These are phyloP conservation scores for Trichacis sp. DNA, from an alignment of 2,888 invertebrate species.

Conservation along the genomic window DNA sequence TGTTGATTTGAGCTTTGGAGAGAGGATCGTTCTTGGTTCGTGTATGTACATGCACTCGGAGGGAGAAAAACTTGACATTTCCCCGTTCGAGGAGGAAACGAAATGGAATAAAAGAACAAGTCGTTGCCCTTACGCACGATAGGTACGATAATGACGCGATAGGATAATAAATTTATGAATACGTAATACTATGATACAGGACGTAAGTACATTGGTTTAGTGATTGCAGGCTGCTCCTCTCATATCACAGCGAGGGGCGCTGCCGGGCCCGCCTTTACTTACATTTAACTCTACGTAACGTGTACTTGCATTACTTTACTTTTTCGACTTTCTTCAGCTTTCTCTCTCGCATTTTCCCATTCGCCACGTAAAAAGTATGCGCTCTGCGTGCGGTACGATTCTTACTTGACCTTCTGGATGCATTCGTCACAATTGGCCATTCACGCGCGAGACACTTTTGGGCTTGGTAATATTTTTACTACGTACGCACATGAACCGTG, in stretches of 20 bases:
- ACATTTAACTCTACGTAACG: slow-evolving; percentile 10
- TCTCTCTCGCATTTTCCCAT: slow-evolving; percentile 37
- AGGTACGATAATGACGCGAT: slow-evolving; percentile 50
- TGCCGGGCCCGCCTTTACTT: slow-evolving; percentile 67
- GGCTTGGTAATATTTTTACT: slow-evolving; percentile 12
- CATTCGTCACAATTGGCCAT: too few species aligned
- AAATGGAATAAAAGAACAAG: too few species aligned
- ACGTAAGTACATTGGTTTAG: slow-evolving; percentile 70
- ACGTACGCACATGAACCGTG: slow-evolving; percentile 46
- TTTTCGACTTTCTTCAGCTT: slow-evolving; percentile 22
- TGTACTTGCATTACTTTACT: slow-evolving; percentile 13
- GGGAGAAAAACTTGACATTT: too few species aligned
- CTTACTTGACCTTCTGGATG: slow-evolving; percentile 22
- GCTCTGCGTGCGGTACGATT: too few species aligned
- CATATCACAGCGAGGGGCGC: slow-evolving; percentile 69
- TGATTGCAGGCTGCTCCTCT: slow-evolving; percentile 70
- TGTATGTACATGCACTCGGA: too few species aligned
- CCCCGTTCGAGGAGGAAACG: too few species aligned
- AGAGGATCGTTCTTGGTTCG: too few species aligned
- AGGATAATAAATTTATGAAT: slow-evolving; percentile 57
- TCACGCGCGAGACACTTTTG: background rate
- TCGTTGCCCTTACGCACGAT: background rate
- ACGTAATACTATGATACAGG: slow-evolving; percentile 65
- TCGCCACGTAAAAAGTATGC: slow-evolving; percentile 44
- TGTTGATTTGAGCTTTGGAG: too few species aligned